Base-by-base conservation (phyloP, 2,797 vertebrate species). In the Enteromius paludinosus region DNA sequence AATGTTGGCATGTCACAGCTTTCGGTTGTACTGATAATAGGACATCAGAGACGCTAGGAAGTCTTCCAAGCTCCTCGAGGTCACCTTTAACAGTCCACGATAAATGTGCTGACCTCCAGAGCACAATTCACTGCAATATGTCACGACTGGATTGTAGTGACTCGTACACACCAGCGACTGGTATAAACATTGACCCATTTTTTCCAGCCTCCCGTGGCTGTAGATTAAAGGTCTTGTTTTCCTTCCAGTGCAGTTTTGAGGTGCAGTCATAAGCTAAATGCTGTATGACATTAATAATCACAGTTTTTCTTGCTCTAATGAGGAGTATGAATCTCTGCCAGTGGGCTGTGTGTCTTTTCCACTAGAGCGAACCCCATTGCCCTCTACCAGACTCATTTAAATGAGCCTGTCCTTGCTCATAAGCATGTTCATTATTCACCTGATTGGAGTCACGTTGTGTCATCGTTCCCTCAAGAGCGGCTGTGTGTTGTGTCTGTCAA, bases 341-440 rank as follows among this genome's bases (percentile, higher is more conserved):
- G 84, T 83, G 82, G 83, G 81, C 65, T 76, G 73, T 79, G 25
- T 30, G 73, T 81, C 78, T 73, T n/a, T 83, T 74, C n/a, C 78
- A 68, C 69, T 64, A 35, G 76, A 79, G 76, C 81, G 56, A 80
- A 81, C 79, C 69, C 66, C 30, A 47, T 83, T 86, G 87, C 86
- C 85, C 87, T 85, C 83, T 74, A 85, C 86, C 83, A 80, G 84
- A 49, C 77, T 83, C 41, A 66, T 54, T 82, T 81, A 80, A 86
- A 85, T 68, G 72, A 83, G 82, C 45, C 61, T 91, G 92, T 93
- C 92, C 82, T 59, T 86, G 86, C 84, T 90, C 90, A 91, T 93
- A 91, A 90, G 87, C 78, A 74, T 89, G 84, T 84, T 92, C 90
- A 93, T 94, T 91, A 93, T 88, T 94, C 92, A 92, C 83, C 88